Percentiles rank a stretch among this genome's conserved stretches.
Evolutionary conservation across 2,888 invertebrate genomes (phyloP).

Genomic region (Strigamia maritima): DNA sequence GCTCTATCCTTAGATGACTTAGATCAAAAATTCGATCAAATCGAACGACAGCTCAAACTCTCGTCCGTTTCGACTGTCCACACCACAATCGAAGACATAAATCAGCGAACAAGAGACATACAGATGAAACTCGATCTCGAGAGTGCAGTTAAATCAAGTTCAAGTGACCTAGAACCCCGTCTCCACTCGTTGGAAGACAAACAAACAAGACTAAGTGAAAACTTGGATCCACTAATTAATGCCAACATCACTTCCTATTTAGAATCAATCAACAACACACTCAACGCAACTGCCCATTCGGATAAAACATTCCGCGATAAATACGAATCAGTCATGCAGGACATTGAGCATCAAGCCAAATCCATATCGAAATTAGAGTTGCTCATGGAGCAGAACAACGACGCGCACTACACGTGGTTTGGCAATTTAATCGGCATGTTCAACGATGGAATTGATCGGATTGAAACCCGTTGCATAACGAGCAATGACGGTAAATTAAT

Average conservation of each 20-base stretch:
- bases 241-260: neutral
- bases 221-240: neutral
- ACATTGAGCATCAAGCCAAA: neutral
- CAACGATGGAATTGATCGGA: neutral
- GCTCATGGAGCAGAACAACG: neutral
- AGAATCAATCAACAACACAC: neutral
- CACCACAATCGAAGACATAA: constrained; percentile 1
- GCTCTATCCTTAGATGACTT: constrained; percentile 1
- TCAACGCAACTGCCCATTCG: neutral
- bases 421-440: neutral
- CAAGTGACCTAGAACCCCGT: neutral
- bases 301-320: neutral
- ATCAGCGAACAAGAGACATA: neutral
- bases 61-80: neutral
- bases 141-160: neutral
- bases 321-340: neutral
- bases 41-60: neutral
- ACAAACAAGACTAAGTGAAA: constrained; percentile 10
- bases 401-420: neutral
- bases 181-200: neutral
- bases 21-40: constrained; percentile 2
- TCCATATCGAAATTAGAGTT: neutral
- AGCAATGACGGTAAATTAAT: neutral
- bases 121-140: neutral
- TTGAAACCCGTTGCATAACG: neutral